Evolutionary conservation across 2,888 invertebrate species (phyloP).

Genomic region (Rhagonycha fulva): DNA sequence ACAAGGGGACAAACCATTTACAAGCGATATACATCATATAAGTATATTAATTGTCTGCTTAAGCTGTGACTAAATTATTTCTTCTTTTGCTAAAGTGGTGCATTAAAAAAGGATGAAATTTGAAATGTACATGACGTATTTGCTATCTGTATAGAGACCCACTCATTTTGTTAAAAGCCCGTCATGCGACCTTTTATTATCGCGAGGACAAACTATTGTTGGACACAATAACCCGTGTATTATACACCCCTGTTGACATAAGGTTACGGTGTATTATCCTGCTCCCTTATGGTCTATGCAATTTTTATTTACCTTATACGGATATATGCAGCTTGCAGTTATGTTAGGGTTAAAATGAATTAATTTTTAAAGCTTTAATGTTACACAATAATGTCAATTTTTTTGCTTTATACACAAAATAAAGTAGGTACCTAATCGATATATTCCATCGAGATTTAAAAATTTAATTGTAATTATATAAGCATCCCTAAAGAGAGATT

Average conservation of each 20-base stretch:
- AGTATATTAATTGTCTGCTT: slow-evolving; percentile 24
- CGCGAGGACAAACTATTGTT: slow-evolving; percentile 45
- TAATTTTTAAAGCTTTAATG: not conserved
- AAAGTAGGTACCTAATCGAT: not conserved
- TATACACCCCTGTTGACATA: slow-evolving; percentile 49
- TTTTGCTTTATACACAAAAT: not conserved
- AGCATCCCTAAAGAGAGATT: not conserved
- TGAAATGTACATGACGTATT: slow-evolving; percentile 18
- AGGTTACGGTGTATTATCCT: slow-evolving; percentile 44
- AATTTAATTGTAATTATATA: not conserved
- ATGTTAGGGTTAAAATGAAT: slow-evolving; percentile 1
- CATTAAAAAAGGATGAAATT: not conserved
- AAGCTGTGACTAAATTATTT: not conserved
- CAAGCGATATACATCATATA: slow-evolving; percentile 26
- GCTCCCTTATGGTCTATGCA: slow-evolving; percentile 24
- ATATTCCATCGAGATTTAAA: not conserved
- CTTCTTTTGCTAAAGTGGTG: slow-evolving; percentile 4
- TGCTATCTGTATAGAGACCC: slow-evolving; percentile 24
- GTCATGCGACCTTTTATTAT: slow-evolving; percentile 45
- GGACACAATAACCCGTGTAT: slow-evolving; percentile 44
- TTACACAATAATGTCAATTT: not conserved
- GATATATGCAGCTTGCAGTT: slow-evolving; percentile 11
- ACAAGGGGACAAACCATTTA: slow-evolving; percentile 26
- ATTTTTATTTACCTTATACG: slow-evolving; percentile 28
- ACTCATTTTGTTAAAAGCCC: slow-evolving; percentile 48